Base-by-base conservation (phyloP, 1,140 invertebrate species). In the Polyergus mexicanus region DNA sequence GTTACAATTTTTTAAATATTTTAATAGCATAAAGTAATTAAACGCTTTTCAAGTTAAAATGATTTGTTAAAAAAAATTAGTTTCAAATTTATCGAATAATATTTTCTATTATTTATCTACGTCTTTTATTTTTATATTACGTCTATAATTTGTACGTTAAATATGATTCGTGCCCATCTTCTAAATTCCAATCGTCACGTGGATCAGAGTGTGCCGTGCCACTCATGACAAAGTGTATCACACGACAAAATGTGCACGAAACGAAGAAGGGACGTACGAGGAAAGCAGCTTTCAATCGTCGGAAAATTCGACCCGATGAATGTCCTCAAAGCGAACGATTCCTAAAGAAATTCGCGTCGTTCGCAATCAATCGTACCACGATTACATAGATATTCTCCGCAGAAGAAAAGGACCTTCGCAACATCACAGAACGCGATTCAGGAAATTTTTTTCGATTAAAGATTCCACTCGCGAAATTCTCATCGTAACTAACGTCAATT, bases 201-300 rank as follows among this genome's bases (percentile, higher is more conserved):
- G 78, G 13, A 74, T 62, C 78, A 60, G 35, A 72, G 51, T 44
- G 68, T 74, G 68, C 68, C 68, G 68, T 74, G 78, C 78, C 68
- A 81, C 77, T 80, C 77, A 65, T 65, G 77, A 81, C 35, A 83
- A 83, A 83, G 68, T 83, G 78, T 83, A 54, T 68, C 66, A 60
- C 78, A 83, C 78, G 78, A 81, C 38, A 72, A 60, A 62, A 74
- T 83, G 68, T 83, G 78, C 66, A 60, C 66, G 54, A 7, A 83
- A 72, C 54, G 68, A 74, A 60, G n/a, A 69, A 74, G n/a, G 51
- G 11, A 22, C 38, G 11, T 72, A 72, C 28, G 58, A 62, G 68
- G 78, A 62, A 54, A 60, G 5, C n/a, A 41, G 3, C 16, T 44
- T 63, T 32, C 38, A 10, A 47, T 60, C 38, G n/a, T 44, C 32